Evolutionary conservation across 2,797 vertebrate species (phyloP), one percentile per base, ranked within the genome.

Genomic region (Amphiprion clarkii): DNA sequence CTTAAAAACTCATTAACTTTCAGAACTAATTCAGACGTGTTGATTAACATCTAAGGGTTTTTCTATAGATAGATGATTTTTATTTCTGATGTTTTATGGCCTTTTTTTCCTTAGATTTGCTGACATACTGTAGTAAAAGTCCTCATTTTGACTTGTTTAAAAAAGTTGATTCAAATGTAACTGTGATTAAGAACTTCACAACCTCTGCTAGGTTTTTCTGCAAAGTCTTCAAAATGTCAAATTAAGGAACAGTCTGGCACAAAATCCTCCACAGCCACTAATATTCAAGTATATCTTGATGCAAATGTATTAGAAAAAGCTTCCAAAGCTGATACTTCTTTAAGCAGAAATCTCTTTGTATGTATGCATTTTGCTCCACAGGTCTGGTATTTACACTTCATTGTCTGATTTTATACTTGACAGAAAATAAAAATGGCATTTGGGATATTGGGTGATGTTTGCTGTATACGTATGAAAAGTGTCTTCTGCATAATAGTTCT

Each of bases 1-100:
- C 88, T 89, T 85, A 85, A 92, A 93, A 88, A 88, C 88, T 87
- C 86, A 90, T 91, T 87, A 84, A 88, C 79, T 89, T 85, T 87
- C 78, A 84, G 82, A 90, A 87, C 77, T 78, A 84, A 90, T 92
- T 91, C 89, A 83, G 82, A 92, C 31, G 62, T 87, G 80, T 79
- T 94, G 80, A 92, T 93, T 92, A 92, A 93, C 91, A 87, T 88
- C 77, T 85, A 89, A 88, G 58, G 70, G 70, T 76, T 82, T 67
- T 36, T 61, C 67, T 69, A 61, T 51, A 64, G 78, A 86, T 76
- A 67, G 70, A 78, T 80, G 64, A 78, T 64, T 63, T 36, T 77
- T 23, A 23, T 51, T 60, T 44, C 39, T 25, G 27, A 31, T 49
- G 69, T 71, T 77, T 54, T 36, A 54, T 73, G 73, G 72, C 51